Conservation (phyloP, 2,113 vertebrate genomes). For the Nibea albiflora region DNA sequence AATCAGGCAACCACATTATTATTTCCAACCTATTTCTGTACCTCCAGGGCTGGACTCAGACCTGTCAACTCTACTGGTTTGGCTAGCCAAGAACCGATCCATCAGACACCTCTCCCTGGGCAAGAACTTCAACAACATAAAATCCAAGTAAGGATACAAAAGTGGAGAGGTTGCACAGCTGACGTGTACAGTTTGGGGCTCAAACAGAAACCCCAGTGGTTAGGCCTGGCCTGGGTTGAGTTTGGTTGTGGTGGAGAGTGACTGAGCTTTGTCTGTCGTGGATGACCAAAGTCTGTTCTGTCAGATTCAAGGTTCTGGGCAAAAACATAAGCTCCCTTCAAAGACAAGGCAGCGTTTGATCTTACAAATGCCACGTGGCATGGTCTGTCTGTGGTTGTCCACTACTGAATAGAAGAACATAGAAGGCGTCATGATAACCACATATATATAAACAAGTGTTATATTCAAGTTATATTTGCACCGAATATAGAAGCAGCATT, state of each 20-base stretch:
- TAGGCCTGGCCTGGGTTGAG: not conserved
- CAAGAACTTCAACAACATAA: slow-evolving; percentile 99
- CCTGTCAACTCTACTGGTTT: slow-evolving; percentile 93
- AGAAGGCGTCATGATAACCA: not conserved
- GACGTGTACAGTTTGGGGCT: not conserved
- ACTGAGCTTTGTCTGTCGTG: not conserved
- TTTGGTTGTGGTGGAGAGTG: slow-evolving; percentile 1
- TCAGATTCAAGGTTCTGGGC: not conserved
- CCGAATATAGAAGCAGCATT: not conserved
- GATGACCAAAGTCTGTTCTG: not conserved
- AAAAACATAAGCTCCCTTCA: not conserved
- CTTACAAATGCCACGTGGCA: not conserved
- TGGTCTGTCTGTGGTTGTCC: not conserved
- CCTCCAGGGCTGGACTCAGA: slow-evolving; percentile 92
- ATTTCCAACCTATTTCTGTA: not conserved
- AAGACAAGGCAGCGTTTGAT: not conserved
- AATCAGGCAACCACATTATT: not conserved
- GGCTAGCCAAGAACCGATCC: slow-evolving; percentile 97
- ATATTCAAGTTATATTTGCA: not conserved
- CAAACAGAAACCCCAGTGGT: not conserved
- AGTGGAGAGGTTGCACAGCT: not conserved
- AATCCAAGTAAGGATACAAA: slow-evolving; percentile 92
- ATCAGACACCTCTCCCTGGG: slow-evolving; percentile 95
- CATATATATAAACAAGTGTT: not conserved
- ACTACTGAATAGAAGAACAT: not conserved